Conservation (phyloP, 1,140 invertebrate species). For the Orussus abietinus region DNA sequence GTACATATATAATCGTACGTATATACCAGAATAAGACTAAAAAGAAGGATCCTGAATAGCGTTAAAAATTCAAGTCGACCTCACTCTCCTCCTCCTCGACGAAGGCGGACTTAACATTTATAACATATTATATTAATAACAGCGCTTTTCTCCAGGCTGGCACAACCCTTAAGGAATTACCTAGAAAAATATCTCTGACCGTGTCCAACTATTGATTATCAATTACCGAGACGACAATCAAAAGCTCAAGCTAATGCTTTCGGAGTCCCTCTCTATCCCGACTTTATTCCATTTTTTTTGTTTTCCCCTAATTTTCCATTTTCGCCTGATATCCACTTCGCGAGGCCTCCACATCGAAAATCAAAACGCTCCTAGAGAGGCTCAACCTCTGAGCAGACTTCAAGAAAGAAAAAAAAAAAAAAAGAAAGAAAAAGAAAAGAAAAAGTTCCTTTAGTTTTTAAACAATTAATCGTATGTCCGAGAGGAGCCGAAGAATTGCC, state of each 20-base stretch:
- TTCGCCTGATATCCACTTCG: not conserved
- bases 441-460: not conserved
- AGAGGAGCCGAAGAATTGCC: too few relatives aligned
- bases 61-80: not conserved
- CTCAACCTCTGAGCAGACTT: too few relatives aligned
- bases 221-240: conserved; percentile 17
- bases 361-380: not conserved
- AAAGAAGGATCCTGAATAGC: conserved; percentile 2
- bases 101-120: conserved; percentile 13
- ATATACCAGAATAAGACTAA: conserved; percentile 1
- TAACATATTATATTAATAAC: conserved; percentile 41
- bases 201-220: conserved; percentile 15
- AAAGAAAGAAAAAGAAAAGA: not conserved
- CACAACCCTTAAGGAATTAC: conserved; percentile 18
- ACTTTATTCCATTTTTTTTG: conserved; percentile 7
- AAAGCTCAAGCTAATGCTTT: conserved; percentile 19
- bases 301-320: not conserved
- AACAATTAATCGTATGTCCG: too few relatives aligned
- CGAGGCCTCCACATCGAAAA: not conserved
- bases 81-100: not conserved
- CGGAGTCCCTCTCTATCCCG: conserved; percentile 14
- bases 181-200: conserved; percentile 23
- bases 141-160: conserved; percentile 58
- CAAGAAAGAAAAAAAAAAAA: not conserved
- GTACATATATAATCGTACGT: not conserved